Percentiles rank a stretch among this genome's conserved stretches.
Conservation (phyloP, 1,140 invertebrate species). For the Monomorium pharaonis region DNA sequence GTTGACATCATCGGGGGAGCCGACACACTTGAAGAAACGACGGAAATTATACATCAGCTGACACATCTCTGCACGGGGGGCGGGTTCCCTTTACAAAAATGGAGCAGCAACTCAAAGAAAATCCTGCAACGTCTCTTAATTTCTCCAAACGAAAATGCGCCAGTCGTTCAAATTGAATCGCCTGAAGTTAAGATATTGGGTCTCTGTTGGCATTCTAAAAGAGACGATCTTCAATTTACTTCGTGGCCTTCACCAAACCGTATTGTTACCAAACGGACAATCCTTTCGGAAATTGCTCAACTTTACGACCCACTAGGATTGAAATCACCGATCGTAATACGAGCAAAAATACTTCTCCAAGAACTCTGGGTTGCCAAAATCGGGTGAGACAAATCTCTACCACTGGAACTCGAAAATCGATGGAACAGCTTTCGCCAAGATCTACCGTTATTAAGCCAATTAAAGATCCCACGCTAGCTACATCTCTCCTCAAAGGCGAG, state of each 20-base stretch:
- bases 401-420: too few relatives aligned
- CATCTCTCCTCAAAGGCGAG: too few relatives aligned
- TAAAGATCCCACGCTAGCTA: too few relatives aligned
- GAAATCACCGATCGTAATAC: not conserved
- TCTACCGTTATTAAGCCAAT: too few relatives aligned
- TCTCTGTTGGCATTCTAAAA: not conserved
- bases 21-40: not conserved
- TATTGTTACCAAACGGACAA: not conserved
- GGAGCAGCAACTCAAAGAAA: not conserved
- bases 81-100: not conserved
- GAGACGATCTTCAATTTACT: not conserved
- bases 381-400: too few relatives aligned
- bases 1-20: too few relatives aligned
- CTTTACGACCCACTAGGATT: not conserved
- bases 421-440: too few relatives aligned
- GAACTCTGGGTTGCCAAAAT: too few relatives aligned
- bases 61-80: not conserved
- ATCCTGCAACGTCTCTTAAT: too few relatives aligned
- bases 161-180: too few relatives aligned
- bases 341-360: not conserved
- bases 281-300: not conserved
- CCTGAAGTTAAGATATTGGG: too few relatives aligned
- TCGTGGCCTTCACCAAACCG: not conserved
- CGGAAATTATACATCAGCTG: not conserved
- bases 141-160: too few relatives aligned